Evolutionary conservation across 2,888 invertebrate species (phyloP).

Genomic region (Tenthredo distinguenda): DNA sequence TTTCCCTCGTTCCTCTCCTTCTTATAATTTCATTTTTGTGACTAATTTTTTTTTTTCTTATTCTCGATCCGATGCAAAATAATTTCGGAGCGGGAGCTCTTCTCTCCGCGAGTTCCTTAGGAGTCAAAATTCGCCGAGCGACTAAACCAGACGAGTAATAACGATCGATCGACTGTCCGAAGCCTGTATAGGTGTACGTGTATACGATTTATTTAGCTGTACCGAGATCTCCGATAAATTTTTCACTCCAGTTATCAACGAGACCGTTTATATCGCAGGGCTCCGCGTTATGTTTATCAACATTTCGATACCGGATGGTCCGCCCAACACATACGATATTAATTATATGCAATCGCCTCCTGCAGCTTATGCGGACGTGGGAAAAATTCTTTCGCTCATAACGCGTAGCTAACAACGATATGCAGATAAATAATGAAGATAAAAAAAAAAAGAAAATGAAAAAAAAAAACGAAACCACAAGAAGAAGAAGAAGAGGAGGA

Average conservation of each 20-base stretch:
- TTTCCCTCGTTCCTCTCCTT: no score
- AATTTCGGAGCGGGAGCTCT: background rate
- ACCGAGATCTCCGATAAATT: constrained; percentile 19
- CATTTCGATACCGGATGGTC: constrained; percentile 37
- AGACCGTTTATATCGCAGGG: constrained; percentile 9
- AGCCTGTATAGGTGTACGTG: background rate
- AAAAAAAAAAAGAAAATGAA: background rate
- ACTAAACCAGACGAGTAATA: background rate
- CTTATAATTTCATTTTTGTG: no score
- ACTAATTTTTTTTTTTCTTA: no score
- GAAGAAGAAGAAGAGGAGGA: background rate
- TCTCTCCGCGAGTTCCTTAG: background rate
- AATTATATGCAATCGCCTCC: background rate
- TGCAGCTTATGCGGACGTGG: background rate
- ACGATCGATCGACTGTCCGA: background rate
- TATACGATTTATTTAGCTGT: background rate
- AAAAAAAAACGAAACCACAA: background rate
- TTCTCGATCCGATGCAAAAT: background rate
- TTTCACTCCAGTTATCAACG: constrained; percentile 11
- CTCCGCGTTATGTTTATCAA: constrained; percentile 31
- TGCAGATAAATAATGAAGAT: background rate
- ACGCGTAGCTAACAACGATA: background rate
- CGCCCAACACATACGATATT: background rate
- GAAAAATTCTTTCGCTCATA: constrained; percentile 1
- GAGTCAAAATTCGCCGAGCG: background rate